A percentile compares a stretch with the other conserved stretches of the same genome.
Conservation (phyloP, 2,113 vertebrate genomes). For the Myotis brandtii region DNA sequence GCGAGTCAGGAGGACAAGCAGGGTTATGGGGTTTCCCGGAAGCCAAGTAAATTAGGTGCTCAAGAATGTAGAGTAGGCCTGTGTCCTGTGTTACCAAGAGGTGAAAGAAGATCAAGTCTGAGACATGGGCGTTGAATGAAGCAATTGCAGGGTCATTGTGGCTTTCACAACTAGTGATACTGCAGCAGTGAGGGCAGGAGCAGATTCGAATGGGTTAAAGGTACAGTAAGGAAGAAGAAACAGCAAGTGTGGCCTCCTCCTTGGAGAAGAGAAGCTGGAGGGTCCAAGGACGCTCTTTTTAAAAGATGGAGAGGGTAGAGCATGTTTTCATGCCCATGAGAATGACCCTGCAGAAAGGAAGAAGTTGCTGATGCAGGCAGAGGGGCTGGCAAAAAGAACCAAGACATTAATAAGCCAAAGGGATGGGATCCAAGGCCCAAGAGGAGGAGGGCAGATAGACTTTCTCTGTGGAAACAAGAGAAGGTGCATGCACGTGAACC, state of each 20-base stretch:
- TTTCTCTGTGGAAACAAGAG: neutral
- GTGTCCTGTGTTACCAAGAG: neutral
- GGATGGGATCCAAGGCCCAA: neutral
- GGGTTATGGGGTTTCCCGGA: neutral
- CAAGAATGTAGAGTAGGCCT: neutral
- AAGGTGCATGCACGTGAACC: neutral
- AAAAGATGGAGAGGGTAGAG: neutral
- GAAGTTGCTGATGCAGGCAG: neutral
- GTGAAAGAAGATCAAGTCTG: neutral
- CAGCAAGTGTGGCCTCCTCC: neutral
- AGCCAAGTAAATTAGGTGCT: neutral
- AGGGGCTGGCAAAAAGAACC: neutral
- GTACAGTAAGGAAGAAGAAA: neutral
- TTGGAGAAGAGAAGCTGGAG: neutral
- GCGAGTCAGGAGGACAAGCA: neutral
- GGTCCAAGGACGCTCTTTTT: neutral
- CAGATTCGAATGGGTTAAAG: neutral
- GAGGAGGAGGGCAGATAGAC: neutral
- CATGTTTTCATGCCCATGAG: neutral
- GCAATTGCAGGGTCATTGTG: neutral
- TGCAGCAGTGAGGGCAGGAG: neutral
- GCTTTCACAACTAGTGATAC: neutral
- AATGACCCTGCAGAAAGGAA: neutral
- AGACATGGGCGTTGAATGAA: neutral
- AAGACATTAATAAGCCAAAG: neutral